These are phyloP conservation scores for Ptilorrhoa leucosticta DNA, from an alignment of 2,113 vertebrate genomes.

Conservation along the genomic window DNA sequence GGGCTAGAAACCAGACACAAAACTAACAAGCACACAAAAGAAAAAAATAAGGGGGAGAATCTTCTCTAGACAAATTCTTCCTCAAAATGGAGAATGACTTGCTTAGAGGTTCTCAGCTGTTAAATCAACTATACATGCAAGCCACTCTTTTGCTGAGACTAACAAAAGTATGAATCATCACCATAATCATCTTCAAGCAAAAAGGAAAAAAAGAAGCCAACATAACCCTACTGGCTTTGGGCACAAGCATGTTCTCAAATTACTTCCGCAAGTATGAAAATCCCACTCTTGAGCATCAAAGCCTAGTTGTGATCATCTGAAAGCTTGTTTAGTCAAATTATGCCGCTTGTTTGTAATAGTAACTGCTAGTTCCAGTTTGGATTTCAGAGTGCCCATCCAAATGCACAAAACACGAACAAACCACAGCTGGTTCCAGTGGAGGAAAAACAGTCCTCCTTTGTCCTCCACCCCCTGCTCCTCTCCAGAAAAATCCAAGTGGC, in stretches of 20 bases:
- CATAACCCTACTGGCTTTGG: not conserved
- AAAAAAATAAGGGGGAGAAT: not conserved
- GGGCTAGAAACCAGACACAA: not conserved
- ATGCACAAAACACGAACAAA: not conserved
- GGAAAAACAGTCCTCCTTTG: not conserved
- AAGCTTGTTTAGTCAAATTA: slow-evolving; percentile 41
- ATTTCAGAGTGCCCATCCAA: slow-evolving; percentile 36
- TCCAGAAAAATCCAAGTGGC: not conserved
- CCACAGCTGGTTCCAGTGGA: slow-evolving; percentile 36
- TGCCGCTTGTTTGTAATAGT: not conserved
- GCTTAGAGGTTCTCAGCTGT: not conserved
- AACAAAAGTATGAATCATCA: slow-evolving; percentile 29
- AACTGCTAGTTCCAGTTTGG: slow-evolving; percentile 41
- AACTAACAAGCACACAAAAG: not conserved
- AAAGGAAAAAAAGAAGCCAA: not conserved
- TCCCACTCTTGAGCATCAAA: slow-evolving; percentile 28
- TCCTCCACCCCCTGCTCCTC: not conserved
- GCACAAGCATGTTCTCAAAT: slow-evolving; percentile 25
- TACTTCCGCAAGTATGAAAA: slow-evolving; percentile 15
- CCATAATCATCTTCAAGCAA: not conserved
- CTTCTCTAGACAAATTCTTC: not conserved
- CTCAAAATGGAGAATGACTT: not conserved
- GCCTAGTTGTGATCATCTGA: not conserved
- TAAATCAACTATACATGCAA: not conserved
- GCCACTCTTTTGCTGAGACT: not conserved